Conservation (phyloP, 2,888 invertebrate genomes). For the Caradrina clavipalpis region DNA sequence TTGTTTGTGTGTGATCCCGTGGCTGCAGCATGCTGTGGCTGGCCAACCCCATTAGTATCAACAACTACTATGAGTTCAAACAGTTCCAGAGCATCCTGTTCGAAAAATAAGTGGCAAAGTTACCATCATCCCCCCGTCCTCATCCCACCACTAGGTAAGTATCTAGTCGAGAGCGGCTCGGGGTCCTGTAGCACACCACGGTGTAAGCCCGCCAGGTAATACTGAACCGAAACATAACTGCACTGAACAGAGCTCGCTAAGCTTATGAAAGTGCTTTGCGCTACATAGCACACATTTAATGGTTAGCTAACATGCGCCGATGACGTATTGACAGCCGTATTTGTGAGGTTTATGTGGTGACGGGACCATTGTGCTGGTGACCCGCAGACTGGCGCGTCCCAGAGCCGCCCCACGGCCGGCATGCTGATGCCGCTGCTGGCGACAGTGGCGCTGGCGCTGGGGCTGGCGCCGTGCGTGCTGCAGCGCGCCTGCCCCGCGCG, state of each 20-base stretch:
- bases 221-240: neutral
- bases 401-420: neutral
- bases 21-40: constrained; percentile 70
- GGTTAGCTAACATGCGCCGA: neutral
- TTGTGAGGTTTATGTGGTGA: neutral
- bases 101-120: constrained; percentile 66
- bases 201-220: neutral
- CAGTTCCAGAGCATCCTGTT: constrained; percentile 69
- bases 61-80: constrained; percentile 81
- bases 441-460: constrained; percentile 72
- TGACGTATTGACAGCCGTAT: neutral
- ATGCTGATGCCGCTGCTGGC: constrained; percentile 73
- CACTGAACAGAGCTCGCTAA: neutral
- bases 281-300: neutral
- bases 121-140: constrained; percentile 26
- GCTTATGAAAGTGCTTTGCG: neutral
- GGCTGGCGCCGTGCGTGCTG: constrained; percentile 81
- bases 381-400: constrained; percentile 3
- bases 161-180: neutral
- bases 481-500: constrained; percentile 76
- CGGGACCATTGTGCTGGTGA: neutral
- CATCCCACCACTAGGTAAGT: constrained; percentile 40
- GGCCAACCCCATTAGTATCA: constrained; percentile 73
- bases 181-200: neutral
- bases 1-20: constrained; percentile 22